These are phyloP conservation scores for Colinus virginianus DNA, from an alignment of 2,113 vertebrate genomes.

Conservation along the genomic window DNA sequence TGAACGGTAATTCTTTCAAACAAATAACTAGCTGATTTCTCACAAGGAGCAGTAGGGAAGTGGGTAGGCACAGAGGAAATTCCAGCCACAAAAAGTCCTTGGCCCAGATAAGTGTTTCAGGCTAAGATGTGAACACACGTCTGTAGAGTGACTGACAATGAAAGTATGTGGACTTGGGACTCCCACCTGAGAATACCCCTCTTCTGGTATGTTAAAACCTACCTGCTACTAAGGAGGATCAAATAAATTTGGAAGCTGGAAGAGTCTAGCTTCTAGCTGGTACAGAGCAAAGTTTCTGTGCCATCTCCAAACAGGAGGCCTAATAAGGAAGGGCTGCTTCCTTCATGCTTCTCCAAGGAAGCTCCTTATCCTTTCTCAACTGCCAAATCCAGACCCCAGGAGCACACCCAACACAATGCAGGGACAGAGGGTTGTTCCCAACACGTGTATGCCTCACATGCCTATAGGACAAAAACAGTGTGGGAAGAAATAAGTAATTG, in stretches of 20 bases:
- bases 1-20: neutral
- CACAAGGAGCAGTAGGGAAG: neutral
- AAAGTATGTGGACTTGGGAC: neutral
- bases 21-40: neutral
- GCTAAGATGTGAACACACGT: neutral
- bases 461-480: neutral
- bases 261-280: neutral
- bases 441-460: accelerated
- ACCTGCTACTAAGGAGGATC: neutral
- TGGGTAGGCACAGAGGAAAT: neutral
- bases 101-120: neutral
- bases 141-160: accelerated
- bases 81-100: neutral
- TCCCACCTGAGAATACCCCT: neutral
- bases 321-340: neutral
- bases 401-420: neutral
- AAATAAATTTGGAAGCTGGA: accelerated
- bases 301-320: neutral
- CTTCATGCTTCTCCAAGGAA: neutral
- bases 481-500: neutral
- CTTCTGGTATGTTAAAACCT: neutral
- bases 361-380: neutral
- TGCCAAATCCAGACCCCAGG: neutral
- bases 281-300: neutral
- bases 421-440: neutral